Conservation (phyloP, 2,113 vertebrate species). For the Apeltes quadracus region DNA sequence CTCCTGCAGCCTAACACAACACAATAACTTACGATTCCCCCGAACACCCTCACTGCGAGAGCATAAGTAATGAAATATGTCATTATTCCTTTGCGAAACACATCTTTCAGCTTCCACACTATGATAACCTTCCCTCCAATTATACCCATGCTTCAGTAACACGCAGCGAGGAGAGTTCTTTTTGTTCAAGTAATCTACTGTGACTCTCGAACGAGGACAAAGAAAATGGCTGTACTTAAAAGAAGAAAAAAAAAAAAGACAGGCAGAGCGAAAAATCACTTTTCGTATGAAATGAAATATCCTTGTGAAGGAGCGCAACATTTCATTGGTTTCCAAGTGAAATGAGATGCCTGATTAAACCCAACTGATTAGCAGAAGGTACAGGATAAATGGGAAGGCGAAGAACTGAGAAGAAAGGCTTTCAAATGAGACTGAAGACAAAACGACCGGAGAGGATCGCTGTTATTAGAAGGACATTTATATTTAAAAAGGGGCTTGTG, state of each 20-base stretch:
- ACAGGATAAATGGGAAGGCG: conserved; percentile 48
- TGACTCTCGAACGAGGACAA: conserved; percentile 27
- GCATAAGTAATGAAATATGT: conserved; percentile 55
- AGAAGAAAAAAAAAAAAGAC: conserved; percentile 8
- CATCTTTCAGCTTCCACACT: conserved; percentile 34
- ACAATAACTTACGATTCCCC: conserved; percentile 46
- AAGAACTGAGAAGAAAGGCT: conserved; percentile 31
- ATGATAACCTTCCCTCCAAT: conserved; percentile 63
- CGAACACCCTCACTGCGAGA: conserved; percentile 26
- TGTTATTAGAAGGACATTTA: conserved; percentile 33
- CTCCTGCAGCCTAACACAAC: conserved; percentile 24
- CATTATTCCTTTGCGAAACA: conserved; percentile 48
- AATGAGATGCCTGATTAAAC: conserved; percentile 68
- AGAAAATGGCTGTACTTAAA: conserved; percentile 8
- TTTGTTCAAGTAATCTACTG: conserved; percentile 55
- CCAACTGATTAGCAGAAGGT: conserved; percentile 59
- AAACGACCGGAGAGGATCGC: conserved; percentile 35
- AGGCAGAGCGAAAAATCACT: conserved; percentile 19
- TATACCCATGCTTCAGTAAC: conserved; percentile 26
- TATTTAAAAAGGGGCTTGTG: conserved; percentile 18
- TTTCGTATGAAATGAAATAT: conserved; percentile 23
- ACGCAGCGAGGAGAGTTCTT: conserved; percentile 26
- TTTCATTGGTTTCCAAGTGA: conserved; percentile 71
- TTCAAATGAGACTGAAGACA: conserved; percentile 61
- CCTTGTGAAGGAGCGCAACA: conserved; percentile 50